Evolutionary conservation across 2,888 invertebrate species (phyloP), one percentile per base, ranked within the genome.

Genomic region (Ophonus ardosiacus): DNA sequence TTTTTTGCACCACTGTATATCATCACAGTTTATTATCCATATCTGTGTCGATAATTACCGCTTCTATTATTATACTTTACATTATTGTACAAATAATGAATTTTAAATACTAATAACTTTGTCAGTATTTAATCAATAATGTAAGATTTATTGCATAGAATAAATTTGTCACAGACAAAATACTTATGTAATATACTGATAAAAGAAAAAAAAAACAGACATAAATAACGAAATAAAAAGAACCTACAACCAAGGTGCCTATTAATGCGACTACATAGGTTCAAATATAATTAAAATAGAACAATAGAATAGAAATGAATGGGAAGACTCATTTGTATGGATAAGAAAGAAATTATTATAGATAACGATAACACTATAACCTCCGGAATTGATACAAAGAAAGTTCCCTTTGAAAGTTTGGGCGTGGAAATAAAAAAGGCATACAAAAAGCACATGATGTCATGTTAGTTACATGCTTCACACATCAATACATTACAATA

Each of bases 161-260:
- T 31, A 4, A 31, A 31, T 31, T 31, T 31, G 31, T 31, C 31
- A 31, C 31, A 51, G 13, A 51, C 43, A 13, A 65, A 38, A 40
- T 68, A n/a, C 31, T 68, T 68, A 68, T 68, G 38, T 15, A 68
- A 68, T 38, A 38, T 31, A 68, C 68, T 38, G 68, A 68, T 68
- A 68, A 68, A 68, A 65, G 31, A 21, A 21, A 17, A 24, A 21
- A 21, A 17, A 24, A 24, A 31, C 24, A 24, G 15, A 63, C 63
- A 63, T 63, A 18, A 63, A 63, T 63, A 63, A 59, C 31, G 24
- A 24, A 63, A n/a, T 59, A 68, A 68, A 24, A 68, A n/a, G 68
- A 68, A 38, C 24, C 68, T 31, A 68, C n/a, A 68, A 15, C 68
- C 68, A 68, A 68, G 38, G 8, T 68, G 8, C 6, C 7, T 31